Evolutionary conservation across 2,888 invertebrate genomes (phyloP), one percentile per base, ranked within the genome.

Genomic region (Cerastoderma edule): DNA sequence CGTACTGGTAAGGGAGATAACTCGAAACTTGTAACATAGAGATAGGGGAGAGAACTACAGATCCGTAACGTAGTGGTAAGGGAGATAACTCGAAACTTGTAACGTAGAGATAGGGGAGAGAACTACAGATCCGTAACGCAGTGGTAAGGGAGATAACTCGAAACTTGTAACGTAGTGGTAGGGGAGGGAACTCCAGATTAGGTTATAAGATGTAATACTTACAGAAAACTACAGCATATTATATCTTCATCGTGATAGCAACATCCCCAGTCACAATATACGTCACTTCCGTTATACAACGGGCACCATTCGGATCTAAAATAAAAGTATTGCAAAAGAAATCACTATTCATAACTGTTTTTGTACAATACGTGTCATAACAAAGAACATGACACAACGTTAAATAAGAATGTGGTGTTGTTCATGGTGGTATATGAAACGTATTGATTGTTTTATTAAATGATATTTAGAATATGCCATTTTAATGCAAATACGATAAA

Each of bases 151-250:
- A 48, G 16, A n/a, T 48, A 5, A 19, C 22, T 5, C 5, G n/a
- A 48, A 10, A 48, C 5, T n/a, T n/a, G 16, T 6, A 48, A n/a
- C 5, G n/a, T 48, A 5, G 48, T 10, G 5, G n/a, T 48, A n/a
- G 48, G 5, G 16, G n/a, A 19, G n/a, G 16, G 48, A n/a, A 48
- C 6, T 22, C 10, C 27, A 24, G 13, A 53, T 27, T 24, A 48
- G 16, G 5, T 5, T n/a, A 6, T 48, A 10, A 5, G 10, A 5
- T 13, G 5, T 48, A 24, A 10, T 24, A 60, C 60, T 1, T 60
- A 60, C 60, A 19, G 27, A 28, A 60, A 60, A 35, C n/a, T 22
- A 39, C 60, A 60, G n/a, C 60, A 60, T 39, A 60, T 60, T 24
- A 39, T 39, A 27, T 60, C 39, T 39, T 60, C 39, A 16, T 22